phyloP scores from a whole-genome alignment of 92 coral and sea anemone genomes.

The Porites evermanni region DNA sequence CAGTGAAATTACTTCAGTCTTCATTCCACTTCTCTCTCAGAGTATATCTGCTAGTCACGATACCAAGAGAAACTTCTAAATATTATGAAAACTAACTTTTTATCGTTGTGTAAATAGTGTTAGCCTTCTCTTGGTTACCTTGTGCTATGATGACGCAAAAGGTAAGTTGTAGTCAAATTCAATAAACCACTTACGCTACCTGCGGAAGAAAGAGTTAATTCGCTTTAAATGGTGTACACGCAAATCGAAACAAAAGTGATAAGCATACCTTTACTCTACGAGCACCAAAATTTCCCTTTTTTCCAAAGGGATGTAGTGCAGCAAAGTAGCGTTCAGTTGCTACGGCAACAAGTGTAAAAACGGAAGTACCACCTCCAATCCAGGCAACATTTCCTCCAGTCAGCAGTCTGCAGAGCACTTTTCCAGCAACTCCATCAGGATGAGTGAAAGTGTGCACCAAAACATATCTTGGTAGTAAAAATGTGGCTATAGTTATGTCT shows the following conservation, averaged over 20 bases:
- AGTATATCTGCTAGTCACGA: too few relatives aligned
- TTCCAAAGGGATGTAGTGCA: neutral
- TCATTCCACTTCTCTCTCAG: too few relatives aligned
- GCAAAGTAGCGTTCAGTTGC: neutral
- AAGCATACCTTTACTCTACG: neutral
- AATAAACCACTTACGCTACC: neutral
- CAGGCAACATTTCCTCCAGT: neutral
- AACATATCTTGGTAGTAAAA: neutral
- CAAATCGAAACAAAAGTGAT: neutral
- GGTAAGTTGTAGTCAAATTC: too few relatives aligned
- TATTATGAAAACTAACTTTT: too few relatives aligned
- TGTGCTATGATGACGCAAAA: too few relatives aligned
- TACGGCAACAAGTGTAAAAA: neutral
- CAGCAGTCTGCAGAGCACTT: neutral
- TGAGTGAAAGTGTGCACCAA: neutral
- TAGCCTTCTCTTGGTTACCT: too few relatives aligned
- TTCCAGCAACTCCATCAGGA: neutral
- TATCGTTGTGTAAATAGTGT: too few relatives aligned
- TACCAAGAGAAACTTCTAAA: too few relatives aligned
- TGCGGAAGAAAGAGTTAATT: neutral
- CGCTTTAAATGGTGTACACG: too few relatives aligned
- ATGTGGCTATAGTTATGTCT: constrained; percentile 6
- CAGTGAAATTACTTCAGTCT: too few relatives aligned
- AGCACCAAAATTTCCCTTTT: neutral
- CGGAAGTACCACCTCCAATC: neutral